phyloP scores from a whole-genome alignment of 2,888 invertebrate species.

The Apotomis betuletana region DNA sequence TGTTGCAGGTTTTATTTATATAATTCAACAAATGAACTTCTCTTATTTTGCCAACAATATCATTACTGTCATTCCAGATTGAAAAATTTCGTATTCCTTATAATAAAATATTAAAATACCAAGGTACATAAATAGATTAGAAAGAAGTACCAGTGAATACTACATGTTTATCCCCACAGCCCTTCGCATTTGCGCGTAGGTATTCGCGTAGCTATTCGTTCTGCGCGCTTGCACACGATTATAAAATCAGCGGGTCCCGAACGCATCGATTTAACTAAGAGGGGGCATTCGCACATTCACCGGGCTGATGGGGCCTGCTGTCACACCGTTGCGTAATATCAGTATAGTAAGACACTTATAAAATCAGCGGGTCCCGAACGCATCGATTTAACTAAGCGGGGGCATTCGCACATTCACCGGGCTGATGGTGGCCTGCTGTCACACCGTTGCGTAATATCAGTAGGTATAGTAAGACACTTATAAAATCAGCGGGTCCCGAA shows the following conservation, averaged over 20 bases:
- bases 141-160: conserved; percentile 16
- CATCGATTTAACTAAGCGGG: conserved; percentile 73
- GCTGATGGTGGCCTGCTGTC: conserved; percentile 52
- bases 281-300: conserved; percentile 65
- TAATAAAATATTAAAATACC: neutral
- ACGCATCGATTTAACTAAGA: conserved; percentile 74
- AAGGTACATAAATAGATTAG: neutral
- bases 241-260: conserved; percentile 71
- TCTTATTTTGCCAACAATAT: too few species aligned
- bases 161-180: conserved; percentile 4
- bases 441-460: too few species aligned
- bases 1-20: too few species aligned
- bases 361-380: conserved; percentile 67
- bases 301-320: conserved; percentile 52
- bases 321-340: conserved; percentile 59
- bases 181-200: neutral
- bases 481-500: too few species aligned
- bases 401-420: conserved; percentile 66
- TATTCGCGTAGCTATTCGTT: conserved; percentile 27
- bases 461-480: too few species aligned
- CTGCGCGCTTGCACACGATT: conserved; percentile 54
- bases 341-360: conserved; percentile 43
- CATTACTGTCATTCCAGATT: too few species aligned
- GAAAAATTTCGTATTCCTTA: neutral
- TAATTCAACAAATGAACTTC: too few species aligned